Conservation (phyloP, 2,888 invertebrate genomes). For the Nebria salina region DNA sequence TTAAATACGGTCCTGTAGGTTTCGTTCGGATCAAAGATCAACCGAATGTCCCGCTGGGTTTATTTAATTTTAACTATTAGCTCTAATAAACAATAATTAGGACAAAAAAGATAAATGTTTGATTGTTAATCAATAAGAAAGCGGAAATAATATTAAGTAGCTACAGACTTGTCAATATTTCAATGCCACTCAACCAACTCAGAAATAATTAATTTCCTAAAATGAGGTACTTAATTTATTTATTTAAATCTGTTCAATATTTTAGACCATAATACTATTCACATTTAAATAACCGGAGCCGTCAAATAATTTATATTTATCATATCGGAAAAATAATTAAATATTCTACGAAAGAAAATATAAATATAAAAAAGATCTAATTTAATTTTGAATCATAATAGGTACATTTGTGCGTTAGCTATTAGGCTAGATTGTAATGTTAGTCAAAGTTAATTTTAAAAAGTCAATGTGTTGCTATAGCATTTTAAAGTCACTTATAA, state of each 20-base stretch:
- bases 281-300: too few relatives aligned
- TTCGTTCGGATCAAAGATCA: slow-evolving; percentile 9
- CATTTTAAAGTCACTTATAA: too few relatives aligned
- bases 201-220: background rate
- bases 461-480: too few relatives aligned
- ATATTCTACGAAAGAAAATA: too few relatives aligned
- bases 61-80: slow-evolving; percentile 10
- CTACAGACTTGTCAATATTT: background rate
- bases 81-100: slow-evolving; percentile 21
- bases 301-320: too few relatives aligned
- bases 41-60: slow-evolving; percentile 5
- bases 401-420: too few relatives aligned
- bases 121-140: slow-evolving; percentile 11
- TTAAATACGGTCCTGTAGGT: background rate
- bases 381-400: too few relatives aligned
- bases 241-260: background rate
- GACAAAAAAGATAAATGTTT: slow-evolving; percentile 8
- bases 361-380: too few relatives aligned
- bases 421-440: too few relatives aligned
- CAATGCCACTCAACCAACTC: background rate
- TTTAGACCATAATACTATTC: too few relatives aligned
- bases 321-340: too few relatives aligned
- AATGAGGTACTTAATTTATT: background rate
- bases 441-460: too few relatives aligned
- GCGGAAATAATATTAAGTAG: slow-evolving; percentile 2